Base-by-base conservation (phyloP, 2,888 invertebrate genomes). In the Ichneumon xanthorius region DNA sequence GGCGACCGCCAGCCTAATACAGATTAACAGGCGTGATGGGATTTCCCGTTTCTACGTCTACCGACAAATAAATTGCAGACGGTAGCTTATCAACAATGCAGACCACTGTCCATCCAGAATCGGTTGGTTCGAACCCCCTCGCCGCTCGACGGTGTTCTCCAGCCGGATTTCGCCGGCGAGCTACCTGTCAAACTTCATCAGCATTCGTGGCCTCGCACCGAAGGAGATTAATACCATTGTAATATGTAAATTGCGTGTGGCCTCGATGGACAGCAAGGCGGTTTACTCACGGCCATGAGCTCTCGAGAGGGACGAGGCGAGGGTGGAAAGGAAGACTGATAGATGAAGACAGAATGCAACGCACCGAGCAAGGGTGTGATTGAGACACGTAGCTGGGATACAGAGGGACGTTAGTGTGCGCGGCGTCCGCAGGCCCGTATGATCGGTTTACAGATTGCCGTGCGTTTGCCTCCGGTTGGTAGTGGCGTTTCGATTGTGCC, bases 361-460 rank as follows among this genome's bases (percentile, higher is more conserved):
- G 58, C 63, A 53, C 80, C 58, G 58, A 19, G 37, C 33, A 65
- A 55, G 80, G 80, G 88, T 82, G 85, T 84, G 65, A 67, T n/a
- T 22, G 58, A 73, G 68, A 19, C 50, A 70, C 71, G 70, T 48
- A 58, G 84, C 84, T 84, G n/a, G 40, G 61, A 40, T 80, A 26
- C 77, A 26, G 72, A 77, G 77, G 61, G 45, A 22, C 33, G 45
- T n/a, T 30, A 70, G 77, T 80, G 72, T 77, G 50, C 26, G 50
- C 30, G 75, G 30, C 40, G 77, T 83, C 88, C 88, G 88, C 80
- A 86, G 80, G 85, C 89, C 92, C 92, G 91, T 91, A 90, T 93
- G 93, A 93, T 93, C 91, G 92, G 91, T 92, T 92, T 91, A 90
- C 89, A 90, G 91, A 92, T 92, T 91, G 90, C 86, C 84, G 78